These are phyloP conservation scores for Erythrocercus mccallii DNA, from an alignment of 2,113 vertebrate genomes.

Conservation along the genomic window DNA sequence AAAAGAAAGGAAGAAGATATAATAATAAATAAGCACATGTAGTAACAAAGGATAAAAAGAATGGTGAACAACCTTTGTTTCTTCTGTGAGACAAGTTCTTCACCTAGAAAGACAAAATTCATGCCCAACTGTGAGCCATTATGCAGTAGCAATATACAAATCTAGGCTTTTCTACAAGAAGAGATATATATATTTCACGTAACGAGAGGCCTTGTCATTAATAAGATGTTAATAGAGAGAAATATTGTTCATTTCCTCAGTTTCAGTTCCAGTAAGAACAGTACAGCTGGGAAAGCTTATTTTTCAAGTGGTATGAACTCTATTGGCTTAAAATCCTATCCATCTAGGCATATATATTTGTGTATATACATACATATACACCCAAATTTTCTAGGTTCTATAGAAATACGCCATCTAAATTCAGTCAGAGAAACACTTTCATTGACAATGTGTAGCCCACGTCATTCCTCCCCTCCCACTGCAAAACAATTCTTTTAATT, in stretches of 20 bases:
- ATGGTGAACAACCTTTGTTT: background rate
- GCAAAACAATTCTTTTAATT: background rate
- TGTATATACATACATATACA: background rate
- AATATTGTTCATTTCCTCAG: background rate
- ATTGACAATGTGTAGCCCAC: background rate
- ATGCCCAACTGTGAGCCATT: background rate
- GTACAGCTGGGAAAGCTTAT: background rate
- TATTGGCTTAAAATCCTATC: background rate
- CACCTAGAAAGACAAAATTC: background rate
- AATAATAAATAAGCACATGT: background rate
- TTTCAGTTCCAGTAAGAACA: background rate
- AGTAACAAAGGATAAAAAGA: background rate
- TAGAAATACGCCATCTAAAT: background rate
- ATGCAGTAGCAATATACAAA: background rate
- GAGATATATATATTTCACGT: accelerated
- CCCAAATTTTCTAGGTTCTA: background rate
- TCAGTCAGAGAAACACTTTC: background rate
- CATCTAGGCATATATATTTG: background rate
- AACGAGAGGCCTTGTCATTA: background rate
- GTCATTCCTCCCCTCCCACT: background rate
- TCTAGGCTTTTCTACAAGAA: background rate
- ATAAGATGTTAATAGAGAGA: background rate
- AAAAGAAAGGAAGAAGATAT: background rate
- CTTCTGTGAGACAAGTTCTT: background rate
- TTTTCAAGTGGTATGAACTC: background rate